Evolutionary conservation across 1,140 invertebrate genomes (phyloP), one percentile per base, ranked within the genome.

Genomic region (Drosophila nannoptera): DNA sequence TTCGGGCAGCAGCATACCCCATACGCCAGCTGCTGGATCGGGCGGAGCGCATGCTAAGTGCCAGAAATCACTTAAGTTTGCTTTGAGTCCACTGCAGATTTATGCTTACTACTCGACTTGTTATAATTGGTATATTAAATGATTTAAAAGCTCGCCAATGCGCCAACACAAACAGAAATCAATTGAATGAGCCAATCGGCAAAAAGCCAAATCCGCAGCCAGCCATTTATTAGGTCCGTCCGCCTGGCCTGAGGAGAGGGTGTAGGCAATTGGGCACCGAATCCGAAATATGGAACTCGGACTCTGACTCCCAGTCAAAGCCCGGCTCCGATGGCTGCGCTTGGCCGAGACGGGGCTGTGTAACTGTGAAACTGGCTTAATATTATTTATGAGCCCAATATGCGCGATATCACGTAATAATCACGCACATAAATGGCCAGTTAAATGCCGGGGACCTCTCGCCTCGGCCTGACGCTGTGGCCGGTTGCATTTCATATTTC

Each of bases 71-170:
- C 78, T 83, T 83, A 84, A 76, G 62, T 84, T 65, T 69, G 59
- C 77, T 71, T 76, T 73, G 73, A 69, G 71, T 69, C 54, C 49
- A 81, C 64, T 66, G 70, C 61, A 61, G 82, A 86, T 86, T 86
- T 86, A 86, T 86, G 81, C 81, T 87, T 87, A 86, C 81, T 82
- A 87, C 74, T 81, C 75, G 77, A 86, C 82, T 86, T 87, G 82
- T 86, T 87, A 86, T 86, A 86, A 86, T 86, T 86, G 81, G 82
- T 86, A 86, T 86, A 86, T 86, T 86, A 86, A 86, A 86, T 86
- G 81, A 86, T 86, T 86, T 86, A 81, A 86, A 83, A 84, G 81
- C 69, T 69, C 74, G 74, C 61, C 69, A 67, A 75, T 62, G 77
- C 69, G 67, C 67, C 69, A 86, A 76, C 75, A 73, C 71, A 83